Evolutionary conservation across 2,797 vertebrate species (phyloP), one percentile per base, ranked within the genome.

Genomic region (Fistularia commersonii): DNA sequence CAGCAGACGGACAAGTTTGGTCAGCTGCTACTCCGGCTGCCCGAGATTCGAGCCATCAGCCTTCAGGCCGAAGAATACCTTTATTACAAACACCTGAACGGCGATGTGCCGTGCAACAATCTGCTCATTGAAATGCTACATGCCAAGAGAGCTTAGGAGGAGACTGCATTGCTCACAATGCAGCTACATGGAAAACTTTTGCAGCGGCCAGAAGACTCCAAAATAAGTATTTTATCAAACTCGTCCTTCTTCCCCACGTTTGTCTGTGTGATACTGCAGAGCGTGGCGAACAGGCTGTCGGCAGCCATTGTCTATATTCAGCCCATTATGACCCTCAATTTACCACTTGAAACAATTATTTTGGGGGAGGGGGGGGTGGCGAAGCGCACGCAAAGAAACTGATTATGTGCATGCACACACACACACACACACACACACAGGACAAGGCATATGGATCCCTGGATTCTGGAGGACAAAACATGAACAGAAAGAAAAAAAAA

Each of bases 51-150:
- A 12, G 95, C 94, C 59, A 94, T 99, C 89, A 99, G 97, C 77
- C 88, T 95, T 90, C 97, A 98, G 89, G 97, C 97, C 0, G 97
- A 99, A 86, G 97, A 99, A 82, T 99, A 99, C 85, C 93, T 99
- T 57, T 99, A 99, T 76, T 97, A 96, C 87, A 99, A 98, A 87
- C 97, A 99, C 88, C 94, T 99, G 84, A 97, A 96, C 0, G 97
- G 97, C n/a, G 97, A 99, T 11, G 97, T 99, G 68, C 97, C 97
- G 0, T 99, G 97, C 83, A 99, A 99, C 76, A 99, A 99, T 88
- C 93, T 99, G 64, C 96, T 99, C 80, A 98, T 99, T 44, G 97
- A 99, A 82, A 99, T 99, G 97, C 90, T 99, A 83, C 97, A 99
- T 44, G 97, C 97, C 48, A 99, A 98, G 79, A 92, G 97, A 68